phyloP scores from a whole-genome alignment of 2,888 invertebrate species.

The Hetaerina titia region DNA sequence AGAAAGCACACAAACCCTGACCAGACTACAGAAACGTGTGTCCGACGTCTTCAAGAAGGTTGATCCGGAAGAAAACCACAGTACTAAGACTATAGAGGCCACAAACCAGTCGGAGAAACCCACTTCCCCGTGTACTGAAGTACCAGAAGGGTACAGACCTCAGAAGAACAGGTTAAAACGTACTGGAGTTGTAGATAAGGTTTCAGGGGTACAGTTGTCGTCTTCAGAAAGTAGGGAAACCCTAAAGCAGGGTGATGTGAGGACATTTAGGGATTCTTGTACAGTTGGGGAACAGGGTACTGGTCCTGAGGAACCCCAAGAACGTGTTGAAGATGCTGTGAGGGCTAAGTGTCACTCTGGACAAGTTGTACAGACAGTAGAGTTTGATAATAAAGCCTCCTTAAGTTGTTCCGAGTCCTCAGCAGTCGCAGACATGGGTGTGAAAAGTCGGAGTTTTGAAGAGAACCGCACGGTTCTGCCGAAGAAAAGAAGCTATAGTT shows the following conservation, averaged over 20 bases:
- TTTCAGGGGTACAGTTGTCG: neutral
- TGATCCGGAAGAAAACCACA: neutral
- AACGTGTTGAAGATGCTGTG: neutral
- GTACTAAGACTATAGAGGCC: neutral
- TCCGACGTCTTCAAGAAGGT: neutral
- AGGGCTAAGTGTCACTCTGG: no score
- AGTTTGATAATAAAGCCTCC: no score
- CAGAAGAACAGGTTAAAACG: neutral
- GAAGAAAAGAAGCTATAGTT: constrained; percentile 49
- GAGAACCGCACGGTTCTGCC: constrained; percentile 35
- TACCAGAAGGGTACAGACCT: neutral
- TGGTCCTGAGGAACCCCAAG: neutral
- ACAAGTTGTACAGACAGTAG: no score
- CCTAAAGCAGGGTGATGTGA: neutral
- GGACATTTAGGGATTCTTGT: neutral
- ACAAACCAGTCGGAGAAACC: neutral
- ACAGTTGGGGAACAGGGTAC: neutral
- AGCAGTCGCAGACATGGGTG: neutral
- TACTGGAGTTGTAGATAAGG: neutral
- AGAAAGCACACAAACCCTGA: neutral
- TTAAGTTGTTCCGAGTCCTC: neutral
- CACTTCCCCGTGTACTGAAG: no score
- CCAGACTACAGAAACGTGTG: neutral
- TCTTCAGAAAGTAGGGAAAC: neutral
- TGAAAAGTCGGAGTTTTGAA: constrained; percentile 12